Evolutionary conservation across 1,140 invertebrate species (phyloP), one percentile per base, ranked within the genome.

Genomic region (Heterodera schachtii): DNA sequence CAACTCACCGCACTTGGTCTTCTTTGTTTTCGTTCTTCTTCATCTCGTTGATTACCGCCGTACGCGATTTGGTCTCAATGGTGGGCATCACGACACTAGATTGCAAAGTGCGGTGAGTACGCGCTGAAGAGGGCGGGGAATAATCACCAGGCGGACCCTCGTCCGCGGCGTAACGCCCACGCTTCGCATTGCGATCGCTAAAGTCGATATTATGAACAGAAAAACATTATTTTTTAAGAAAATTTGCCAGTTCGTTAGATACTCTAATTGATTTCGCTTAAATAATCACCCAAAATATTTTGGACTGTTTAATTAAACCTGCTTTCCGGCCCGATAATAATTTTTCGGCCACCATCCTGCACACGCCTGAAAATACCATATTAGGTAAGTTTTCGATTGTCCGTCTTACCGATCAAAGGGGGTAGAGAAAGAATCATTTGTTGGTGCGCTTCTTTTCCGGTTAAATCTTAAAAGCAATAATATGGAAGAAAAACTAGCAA

Each of bases 11-110:
- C 44, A 77, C 77, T 43, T 71, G 70, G 73, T 85, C 84, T n/a
- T 80, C 84, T 47, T 71, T 83, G 16, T 60, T 85, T 47, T 85
- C 76, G 57, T 41, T 67, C 64, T 86, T 80, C 66, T 85, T 85
- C 81, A 82, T 78, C 74, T 85, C 84, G 19, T 81, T 81, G 73
- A 85, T 71, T 13, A 75, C 66, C 60, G 75, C 84, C 41, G 75
- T 82, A 13, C 84, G 84, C 21, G 84, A 85, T 60, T 85, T 85
- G 7, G 84, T 85, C 70, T 85, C 84, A 31, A 85, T 84, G 31
- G 73, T 85, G 57, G 84, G 81, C 80, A 85, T 76, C 44, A 83
- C 69, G 46, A 85, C 84, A 78, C 84, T 86, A 41, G 84, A 85
- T 52, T 84, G 82, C 31, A 85, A 66, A 73, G 80, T 81, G 57